Percentiles rank a stretch among this genome's conserved stretches.
Evolutionary conservation across 2,888 invertebrate genomes (phyloP).

Genomic region (Hydrotaea cyrtoneurina): DNA sequence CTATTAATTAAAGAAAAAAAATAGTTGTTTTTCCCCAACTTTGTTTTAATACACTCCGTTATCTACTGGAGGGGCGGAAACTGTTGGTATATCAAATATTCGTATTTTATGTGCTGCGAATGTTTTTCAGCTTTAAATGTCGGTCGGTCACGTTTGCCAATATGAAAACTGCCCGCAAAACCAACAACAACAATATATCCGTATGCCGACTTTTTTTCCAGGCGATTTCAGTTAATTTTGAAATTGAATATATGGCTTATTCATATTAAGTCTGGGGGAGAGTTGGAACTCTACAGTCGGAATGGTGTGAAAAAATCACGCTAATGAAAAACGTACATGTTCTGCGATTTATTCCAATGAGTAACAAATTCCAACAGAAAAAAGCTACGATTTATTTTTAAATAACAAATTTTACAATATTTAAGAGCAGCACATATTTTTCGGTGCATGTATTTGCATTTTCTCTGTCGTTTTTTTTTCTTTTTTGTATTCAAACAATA

Average conservation of each 20-base stretch:
- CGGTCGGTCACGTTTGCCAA: neutral
- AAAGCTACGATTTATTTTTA: slow-evolving; percentile 3
- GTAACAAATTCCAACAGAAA: slow-evolving; percentile 6
- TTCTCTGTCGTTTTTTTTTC: too few species aligned
- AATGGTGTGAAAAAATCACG: neutral
- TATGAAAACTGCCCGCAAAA: neutral
- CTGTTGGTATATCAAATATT: neutral
- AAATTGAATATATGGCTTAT: neutral
- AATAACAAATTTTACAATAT: slow-evolving; percentile 12
- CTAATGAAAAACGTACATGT: neutral
- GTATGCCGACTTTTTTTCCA: neutral
- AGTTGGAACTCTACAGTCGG: too few species aligned
- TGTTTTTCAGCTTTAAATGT: neutral
- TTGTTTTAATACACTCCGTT: too few species aligned
- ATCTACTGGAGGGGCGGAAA: neutral
- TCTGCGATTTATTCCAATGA: neutral
- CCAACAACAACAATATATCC: neutral
- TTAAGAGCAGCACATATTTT: slow-evolving; percentile 21
- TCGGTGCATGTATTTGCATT: neutral
- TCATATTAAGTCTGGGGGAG: neutral
- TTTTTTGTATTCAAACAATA: slow-evolving; percentile 35
- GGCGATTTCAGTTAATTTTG: neutral
- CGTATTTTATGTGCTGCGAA: neutral
- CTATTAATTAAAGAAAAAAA: too few species aligned
- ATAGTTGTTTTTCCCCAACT: too few species aligned